Base-by-base conservation (phyloP, 1,140 invertebrate genomes). In the Eufriesea mexicana region DNA sequence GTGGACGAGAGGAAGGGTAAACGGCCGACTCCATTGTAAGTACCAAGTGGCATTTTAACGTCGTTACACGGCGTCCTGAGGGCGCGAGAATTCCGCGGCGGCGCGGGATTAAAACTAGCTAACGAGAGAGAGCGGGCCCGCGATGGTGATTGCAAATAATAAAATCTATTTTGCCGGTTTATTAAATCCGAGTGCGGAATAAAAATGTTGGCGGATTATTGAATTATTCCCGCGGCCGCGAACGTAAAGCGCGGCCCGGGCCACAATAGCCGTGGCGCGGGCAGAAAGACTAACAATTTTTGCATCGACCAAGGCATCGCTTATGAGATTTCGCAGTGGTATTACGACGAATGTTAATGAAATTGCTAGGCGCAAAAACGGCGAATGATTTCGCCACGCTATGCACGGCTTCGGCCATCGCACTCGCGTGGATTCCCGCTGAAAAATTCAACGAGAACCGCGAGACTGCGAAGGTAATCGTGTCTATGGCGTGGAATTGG, bases 121-220 rank as follows among this genome's bases (percentile, higher is more conserved):
- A 84, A 84, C 83, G 85, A 84, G 55, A 64, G 76, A 35, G 55
- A 64, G 76, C 49, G 18, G 74, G 68, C 45, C 77, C 75, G n/a
- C 77, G 81, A 87, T 80, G 84, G 80, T 82, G 88, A 89, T 91
- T 87, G 90, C 86, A 90, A 91, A 91, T 91, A 91, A 91, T 91
- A 86, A 89, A 91, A 91, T 91, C 88, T 90, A 87, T 87, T 91
- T 91, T 90, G 86, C 78, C 86, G 82, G 86, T 88, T 91, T 90
- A 91, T 91, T 90, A 88, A 91, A 91, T 90, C 83, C 85, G 73
- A 79, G 79, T 55, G 84, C 66, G 83, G 85, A 84, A 90, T 90
- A 91, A 91, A 91, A 91, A 89, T 91, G 89, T 85, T 84, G 84
- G 78, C 84, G 86, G 89, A 87, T 89, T 91, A 91, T 91, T 88